Conservation (phyloP, 2,113 vertebrate genomes). For the Ammospiza nelsoni region DNA sequence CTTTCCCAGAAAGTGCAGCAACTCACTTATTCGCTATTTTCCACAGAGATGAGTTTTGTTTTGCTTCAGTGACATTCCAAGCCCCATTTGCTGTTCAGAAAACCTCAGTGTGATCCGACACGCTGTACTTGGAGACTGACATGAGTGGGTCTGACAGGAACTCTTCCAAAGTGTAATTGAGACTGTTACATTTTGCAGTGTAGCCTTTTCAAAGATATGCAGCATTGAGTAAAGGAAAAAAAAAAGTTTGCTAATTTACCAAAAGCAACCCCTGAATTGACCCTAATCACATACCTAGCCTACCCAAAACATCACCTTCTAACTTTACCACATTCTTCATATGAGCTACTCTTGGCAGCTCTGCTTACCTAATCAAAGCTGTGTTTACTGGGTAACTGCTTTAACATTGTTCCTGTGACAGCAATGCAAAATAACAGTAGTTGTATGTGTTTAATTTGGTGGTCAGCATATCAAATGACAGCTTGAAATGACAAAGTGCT, state of each 20-base stretch:
- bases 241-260: not conserved
- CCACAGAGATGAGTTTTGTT: not conserved
- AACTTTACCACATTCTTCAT: not conserved
- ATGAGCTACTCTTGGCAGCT: not conserved
- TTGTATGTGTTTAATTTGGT: not conserved
- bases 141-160: not conserved
- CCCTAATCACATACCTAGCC: not conserved
- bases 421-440: not conserved
- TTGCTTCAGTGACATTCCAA: not conserved
- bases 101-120: not conserved
- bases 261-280: not conserved
- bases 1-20: not conserved
- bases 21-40: not conserved
- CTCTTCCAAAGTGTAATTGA: not conserved
- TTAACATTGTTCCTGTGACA: not conserved
- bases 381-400: not conserved
- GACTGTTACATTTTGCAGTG: not conserved
- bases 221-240: not conserved
- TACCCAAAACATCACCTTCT: not conserved
- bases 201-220: not conserved
- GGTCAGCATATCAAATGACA: not conserved
- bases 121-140: accelerated
- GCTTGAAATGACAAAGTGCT: not conserved
- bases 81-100: not conserved
- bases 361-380: not conserved